Evolutionary conservation across 2,797 vertebrate species (phyloP), one percentile per base, ranked within the genome.

Genomic region (Mallotus villosus): DNA sequence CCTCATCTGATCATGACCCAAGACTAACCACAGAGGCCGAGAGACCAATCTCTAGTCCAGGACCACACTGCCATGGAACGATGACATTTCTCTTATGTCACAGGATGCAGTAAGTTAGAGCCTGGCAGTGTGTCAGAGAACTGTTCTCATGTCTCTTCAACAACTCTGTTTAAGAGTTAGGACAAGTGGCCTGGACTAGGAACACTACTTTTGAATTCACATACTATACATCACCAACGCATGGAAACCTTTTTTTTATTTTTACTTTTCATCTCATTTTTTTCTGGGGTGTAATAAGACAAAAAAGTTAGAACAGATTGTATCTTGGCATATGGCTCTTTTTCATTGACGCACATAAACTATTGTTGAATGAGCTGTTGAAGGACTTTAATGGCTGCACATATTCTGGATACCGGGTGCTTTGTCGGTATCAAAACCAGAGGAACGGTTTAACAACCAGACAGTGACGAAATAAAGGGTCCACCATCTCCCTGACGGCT

Each of bases 61-160:
- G 19, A 65, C 75, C 76, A 78, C 81, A 78, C 82, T 71, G 55
- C 71, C 68, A 74, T 61, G 73, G 75, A 86, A 78, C 79, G 69
- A 67, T 51, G 79, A 65, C 74, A 70, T 72, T 72, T 51, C 71
- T 79, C 79, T 79, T 63, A 8, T 68, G 80, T 81, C 82, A 83
- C 41, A 81, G 83, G 41, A 46, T 12, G 11, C 37, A 12, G 37
- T 41, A 41, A 41, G 11, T 46, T 8, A 46, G 2, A 46, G 9
- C 12, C 12, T 46, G 41, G 41, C 41, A 14, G 41, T 12, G 41
- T 46, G 14, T 46, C 41, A 12, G 9, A 41, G 37, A 12, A 65
- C 46, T 14, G 41, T 8, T 46, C 41, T 46, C 41, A 46, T 46
- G 2, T 46, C 41, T 14, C 41, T 12, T 46, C 41, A 46, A 14